phyloP scores from a whole-genome alignment of 1,140 invertebrate genomes.

The Diploscapter pachys region DNA sequence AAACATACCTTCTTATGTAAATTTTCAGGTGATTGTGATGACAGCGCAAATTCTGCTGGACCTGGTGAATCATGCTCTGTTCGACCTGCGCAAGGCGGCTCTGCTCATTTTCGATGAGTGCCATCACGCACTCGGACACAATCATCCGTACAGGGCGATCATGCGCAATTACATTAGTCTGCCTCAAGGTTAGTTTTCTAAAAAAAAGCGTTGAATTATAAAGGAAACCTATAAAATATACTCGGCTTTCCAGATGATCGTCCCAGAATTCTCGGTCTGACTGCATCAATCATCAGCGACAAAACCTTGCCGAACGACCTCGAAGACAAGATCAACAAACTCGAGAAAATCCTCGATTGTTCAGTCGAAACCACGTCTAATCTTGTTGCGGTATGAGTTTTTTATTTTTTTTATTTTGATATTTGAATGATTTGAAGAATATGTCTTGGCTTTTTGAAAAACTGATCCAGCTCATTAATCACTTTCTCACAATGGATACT shows the following conservation, averaged over 20 bases:
- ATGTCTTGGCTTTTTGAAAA: too few relatives aligned
- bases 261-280: slow-evolving; percentile 62
- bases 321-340: slow-evolving; percentile 37
- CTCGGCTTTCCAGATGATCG: slow-evolving; percentile 15
- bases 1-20: neutral
- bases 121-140: slow-evolving; percentile 59
- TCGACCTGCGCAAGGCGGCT: slow-evolving; percentile 54
- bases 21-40: slow-evolving; percentile 75
- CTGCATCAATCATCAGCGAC: slow-evolving; percentile 60
- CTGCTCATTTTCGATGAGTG: slow-evolving; percentile 64
- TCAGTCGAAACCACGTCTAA: slow-evolving; percentile 47
- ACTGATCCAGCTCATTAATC: too few relatives aligned
- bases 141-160: slow-evolving; percentile 61
- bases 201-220: neutral
- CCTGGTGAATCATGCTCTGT: slow-evolving; percentile 68
- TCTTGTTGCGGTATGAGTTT: slow-evolving; percentile 20
- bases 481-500: too few relatives aligned
- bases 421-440: too few relatives aligned
- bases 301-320: slow-evolving; percentile 42
- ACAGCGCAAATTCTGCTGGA: slow-evolving; percentile 78
- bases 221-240: neutral
- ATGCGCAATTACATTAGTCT: slow-evolving; percentile 52
- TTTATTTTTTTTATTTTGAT: too few relatives aligned
- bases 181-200: slow-evolving; percentile 13
- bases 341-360: slow-evolving; percentile 45